Evolutionary conservation across 2,113 vertebrate species (phyloP), one percentile per base, ranked within the genome.

Genomic region (Oncorhynchus clarkii): DNA sequence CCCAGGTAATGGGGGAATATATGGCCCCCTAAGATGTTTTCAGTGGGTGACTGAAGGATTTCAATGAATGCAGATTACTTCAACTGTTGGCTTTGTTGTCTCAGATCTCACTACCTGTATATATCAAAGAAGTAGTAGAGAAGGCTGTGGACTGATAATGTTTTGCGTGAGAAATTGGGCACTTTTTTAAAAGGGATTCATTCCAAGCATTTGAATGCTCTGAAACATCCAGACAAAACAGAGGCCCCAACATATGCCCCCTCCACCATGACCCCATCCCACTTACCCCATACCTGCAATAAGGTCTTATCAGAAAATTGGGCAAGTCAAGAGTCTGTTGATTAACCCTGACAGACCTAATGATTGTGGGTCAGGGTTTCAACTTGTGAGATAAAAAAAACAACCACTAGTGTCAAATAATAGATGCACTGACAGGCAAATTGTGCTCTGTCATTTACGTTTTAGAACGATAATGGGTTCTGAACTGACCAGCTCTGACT

Each of bases 251-350:
- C 18, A 57, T 20, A 13, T 57, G 51, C 16, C 51, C 51, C 51
- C 18, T 20, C 54, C 54, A 57, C 18, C 54, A 14, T 20, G 20
- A 14, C 3, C 4, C 13, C 54, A 57, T 20, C 54, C 54, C 54
- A 18, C 54, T 20, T 57, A 22, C 20, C 62, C 62, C 22, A 57
- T 18, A 57, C 62, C 62, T 64, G 62, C 54, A 14, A 73, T 62
- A 31, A 29, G 71, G 54, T 57, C 57, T 73, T 62, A 73, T 64
- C 71, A 73, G 60, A 73, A 73, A 73, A 73, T 73, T 60, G 60
- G 54, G 12, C 57, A 31, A 62, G n/a, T 73, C 29, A 64, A 26
- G 22, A 64, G 62, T 26, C 62, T 12, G 39, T 64, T 64, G 62
- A 64, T 64, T 8, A n/a, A 64, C 18, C 62, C 62, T 64, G 62